These are phyloP conservation scores for Bombus difficillimus DNA, from an alignment of 1,140 invertebrate species.

Conservation along the genomic window DNA sequence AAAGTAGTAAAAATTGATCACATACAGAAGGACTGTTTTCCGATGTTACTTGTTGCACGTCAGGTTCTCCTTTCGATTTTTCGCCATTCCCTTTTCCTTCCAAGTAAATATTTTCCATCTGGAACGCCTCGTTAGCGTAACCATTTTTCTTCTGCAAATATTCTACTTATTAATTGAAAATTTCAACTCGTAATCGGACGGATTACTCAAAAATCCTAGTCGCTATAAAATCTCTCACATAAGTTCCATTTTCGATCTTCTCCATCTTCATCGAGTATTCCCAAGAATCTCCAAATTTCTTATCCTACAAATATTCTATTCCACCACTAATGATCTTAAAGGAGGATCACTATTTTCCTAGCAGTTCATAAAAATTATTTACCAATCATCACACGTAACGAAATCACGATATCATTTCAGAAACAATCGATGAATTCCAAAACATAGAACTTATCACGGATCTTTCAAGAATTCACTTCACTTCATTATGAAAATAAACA, in stretches of 20 bases:
- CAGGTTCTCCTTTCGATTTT: background rate
- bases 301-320: too few species aligned
- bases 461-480: background rate
- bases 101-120: slow-evolving; percentile 42
- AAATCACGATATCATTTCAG: too few species aligned
- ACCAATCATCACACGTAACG: too few species aligned
- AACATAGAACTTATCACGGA: background rate
- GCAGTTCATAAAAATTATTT: too few species aligned
- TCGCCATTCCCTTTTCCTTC: background rate
- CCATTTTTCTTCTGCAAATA: slow-evolving; percentile 57
- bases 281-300: background rate
- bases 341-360: too few species aligned
- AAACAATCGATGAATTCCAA: background rate
- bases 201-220: too few species aligned
- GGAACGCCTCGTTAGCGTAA: slow-evolving; percentile 64
- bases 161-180: background rate
- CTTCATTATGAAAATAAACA: background rate
- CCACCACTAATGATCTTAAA: too few species aligned
- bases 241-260: slow-evolving; percentile 29
- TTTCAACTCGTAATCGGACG: background rate
- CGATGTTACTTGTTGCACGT: slow-evolving; percentile 3
- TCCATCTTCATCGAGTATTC: background rate
- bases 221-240: slow-evolving; percentile 44
- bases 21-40: background rate
- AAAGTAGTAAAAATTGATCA: background rate